phyloP scores from a whole-genome alignment of 23 tunicate genomes.

The Trididemnum clinides region DNA sequence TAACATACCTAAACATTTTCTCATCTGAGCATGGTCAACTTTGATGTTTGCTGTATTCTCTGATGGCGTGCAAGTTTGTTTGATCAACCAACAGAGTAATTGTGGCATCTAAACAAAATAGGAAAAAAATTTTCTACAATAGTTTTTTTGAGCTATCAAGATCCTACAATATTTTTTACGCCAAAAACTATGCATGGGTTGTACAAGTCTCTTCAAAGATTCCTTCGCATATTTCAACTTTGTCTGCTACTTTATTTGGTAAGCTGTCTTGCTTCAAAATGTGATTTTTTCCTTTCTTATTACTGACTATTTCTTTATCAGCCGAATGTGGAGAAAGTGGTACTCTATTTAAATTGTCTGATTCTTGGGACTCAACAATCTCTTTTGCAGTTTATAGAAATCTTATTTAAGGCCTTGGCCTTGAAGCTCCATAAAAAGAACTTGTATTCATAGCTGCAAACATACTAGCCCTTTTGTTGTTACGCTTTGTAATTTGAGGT shows the following conservation, averaged over 20 bases:
- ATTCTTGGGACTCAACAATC: not conserved
- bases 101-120: not conserved
- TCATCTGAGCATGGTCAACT: not conserved
- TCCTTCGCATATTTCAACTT: not conserved
- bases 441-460: not conserved
- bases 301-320: not conserved
- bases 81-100: not conserved
- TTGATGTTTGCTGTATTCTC: not conserved
- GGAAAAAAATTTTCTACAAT: not conserved
- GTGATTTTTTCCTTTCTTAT: not conserved
- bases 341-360: not conserved
- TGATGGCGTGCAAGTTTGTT: not conserved
- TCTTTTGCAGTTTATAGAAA: not conserved
- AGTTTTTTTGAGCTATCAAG: not conserved
- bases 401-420: not conserved
- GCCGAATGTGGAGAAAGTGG: not conserved
- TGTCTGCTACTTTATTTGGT: not conserved
- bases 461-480: too few relatives aligned
- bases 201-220: not conserved
- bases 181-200: not conserved
- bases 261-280: not conserved
- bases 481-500: too few relatives aligned
- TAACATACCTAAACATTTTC: conserved; percentile 1
- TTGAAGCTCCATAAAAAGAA: not conserved
- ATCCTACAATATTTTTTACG: not conserved